phyloP scores from a whole-genome alignment of 2,888 invertebrate genomes.

The Steinernema scapterisci region DNA sequence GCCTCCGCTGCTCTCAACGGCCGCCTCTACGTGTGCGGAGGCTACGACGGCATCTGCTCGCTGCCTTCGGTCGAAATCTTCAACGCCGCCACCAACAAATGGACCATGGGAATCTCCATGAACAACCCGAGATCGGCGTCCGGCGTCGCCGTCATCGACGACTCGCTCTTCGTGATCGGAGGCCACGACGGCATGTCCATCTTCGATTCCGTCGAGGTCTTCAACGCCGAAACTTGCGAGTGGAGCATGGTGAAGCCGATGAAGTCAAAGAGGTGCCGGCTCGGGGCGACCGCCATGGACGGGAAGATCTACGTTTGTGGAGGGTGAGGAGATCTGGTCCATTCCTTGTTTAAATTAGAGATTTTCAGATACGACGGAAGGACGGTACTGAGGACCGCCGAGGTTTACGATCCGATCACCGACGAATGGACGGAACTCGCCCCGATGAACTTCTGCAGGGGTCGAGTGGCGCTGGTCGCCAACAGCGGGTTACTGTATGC shows the following conservation, averaged over 20 bases:
- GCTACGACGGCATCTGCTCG: slow-evolving; percentile 72
- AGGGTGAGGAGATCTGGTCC: slow-evolving; percentile 66
- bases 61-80: slow-evolving; percentile 79
- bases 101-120: slow-evolving; percentile 69
- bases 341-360: neutral
- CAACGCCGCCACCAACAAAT: slow-evolving; percentile 50
- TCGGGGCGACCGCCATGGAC: slow-evolving; percentile 81
- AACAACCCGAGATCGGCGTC: slow-evolving; percentile 70
- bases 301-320: slow-evolving; percentile 84
- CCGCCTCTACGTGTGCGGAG: slow-evolving; percentile 61
- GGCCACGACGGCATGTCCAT: slow-evolving; percentile 85
- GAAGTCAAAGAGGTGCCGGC: slow-evolving; percentile 80
- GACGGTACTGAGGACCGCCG: slow-evolving; percentile 81
- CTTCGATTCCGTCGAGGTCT: slow-evolving; percentile 76
- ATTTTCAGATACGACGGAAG: slow-evolving; percentile 79
- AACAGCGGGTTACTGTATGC: slow-evolving; percentile 56
- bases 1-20: slow-evolving; percentile 48
- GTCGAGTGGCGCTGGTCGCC: slow-evolving; percentile 55
- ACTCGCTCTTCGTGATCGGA: slow-evolving; percentile 73
- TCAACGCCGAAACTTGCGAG: slow-evolving; percentile 77
- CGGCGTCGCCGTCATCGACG: slow-evolving; percentile 69
- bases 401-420: slow-evolving; percentile 69
- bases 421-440: slow-evolving; percentile 77
- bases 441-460: slow-evolving; percentile 79
- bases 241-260: slow-evolving; percentile 81